phyloP scores from a whole-genome alignment of 2,113 vertebrate genomes.

The Eulemur rufifrons region DNA sequence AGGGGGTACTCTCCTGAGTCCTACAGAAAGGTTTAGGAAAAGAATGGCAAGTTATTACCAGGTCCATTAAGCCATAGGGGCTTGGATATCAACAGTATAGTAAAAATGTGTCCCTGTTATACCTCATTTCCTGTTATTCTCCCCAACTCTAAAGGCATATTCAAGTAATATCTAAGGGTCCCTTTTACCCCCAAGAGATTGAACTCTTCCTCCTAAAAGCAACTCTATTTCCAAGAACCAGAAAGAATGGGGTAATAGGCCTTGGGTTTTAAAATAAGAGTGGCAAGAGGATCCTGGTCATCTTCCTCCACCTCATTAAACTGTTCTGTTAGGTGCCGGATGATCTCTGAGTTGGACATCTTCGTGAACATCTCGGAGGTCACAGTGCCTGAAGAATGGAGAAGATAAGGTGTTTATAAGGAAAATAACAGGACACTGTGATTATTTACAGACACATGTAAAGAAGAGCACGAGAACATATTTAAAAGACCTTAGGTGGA shows the following conservation, averaged over 20 bases:
- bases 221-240: slow-evolving; percentile 36
- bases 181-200: neutral
- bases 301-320: slow-evolving; percentile 89
- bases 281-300: neutral
- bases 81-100: neutral
- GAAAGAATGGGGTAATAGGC: neutral
- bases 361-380: slow-evolving; percentile 87
- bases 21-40: slow-evolving; percentile 71
- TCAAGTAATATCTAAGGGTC: neutral
- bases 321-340: slow-evolving; percentile 88
- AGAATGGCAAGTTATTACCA: neutral
- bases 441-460: slow-evolving; percentile 16
- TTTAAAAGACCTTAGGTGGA: neutral
- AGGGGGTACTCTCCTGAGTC: slow-evolving; percentile 89
- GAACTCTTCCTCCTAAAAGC: slow-evolving; percentile 10
- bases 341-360: slow-evolving; percentile 92
- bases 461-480: neutral
- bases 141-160: neutral
- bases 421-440: neutral
- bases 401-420: neutral
- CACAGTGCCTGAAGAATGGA: slow-evolving; percentile 85
- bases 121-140: slow-evolving; percentile 10
- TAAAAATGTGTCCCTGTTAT: neutral
- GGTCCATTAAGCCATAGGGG: neutral
- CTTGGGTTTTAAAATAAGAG: slow-evolving; percentile 34